Percentiles rank a stretch among this genome's conserved stretches.
phyloP scores from a whole-genome alignment of 1,140 invertebrate genomes.

The Drosophila virilis region DNA sequence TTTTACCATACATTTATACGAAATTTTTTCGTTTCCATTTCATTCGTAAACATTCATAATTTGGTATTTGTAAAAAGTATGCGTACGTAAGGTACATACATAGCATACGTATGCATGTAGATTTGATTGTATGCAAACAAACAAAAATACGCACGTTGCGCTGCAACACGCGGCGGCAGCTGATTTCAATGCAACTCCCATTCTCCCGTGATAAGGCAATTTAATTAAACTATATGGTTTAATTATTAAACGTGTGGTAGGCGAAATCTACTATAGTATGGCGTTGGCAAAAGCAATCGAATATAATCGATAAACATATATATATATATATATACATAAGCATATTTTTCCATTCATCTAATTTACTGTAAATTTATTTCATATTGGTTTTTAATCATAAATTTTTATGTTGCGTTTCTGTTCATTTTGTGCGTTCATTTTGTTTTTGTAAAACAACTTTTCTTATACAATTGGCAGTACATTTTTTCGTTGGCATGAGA shows the following conservation, averaged over 20 bases:
- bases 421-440: conserved; percentile 33
- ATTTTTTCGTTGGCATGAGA: conserved; percentile 48
- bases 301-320: conserved; percentile 62
- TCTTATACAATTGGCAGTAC: conserved; percentile 53
- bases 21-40: conserved; percentile 80
- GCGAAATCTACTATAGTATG: conserved; percentile 50
- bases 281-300: conserved; percentile 63
- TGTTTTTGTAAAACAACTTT: conserved; percentile 40
- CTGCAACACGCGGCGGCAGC: conserved; percentile 42
- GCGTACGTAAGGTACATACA: conserved; percentile 60
- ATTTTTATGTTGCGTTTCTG: conserved; percentile 37
- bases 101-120: conserved; percentile 53
- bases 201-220: conserved; percentile 19
- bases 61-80: conserved; percentile 78
- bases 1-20: conserved; percentile 77
- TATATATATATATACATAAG: conserved; percentile 3
- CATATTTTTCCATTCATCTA: conserved; percentile 55
- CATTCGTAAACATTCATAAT: conserved; percentile 83
- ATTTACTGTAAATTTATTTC: conserved; percentile 59
- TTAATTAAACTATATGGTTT: conserved; percentile 34
- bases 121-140: conserved; percentile 46
- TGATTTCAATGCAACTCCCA: conserved; percentile 30
- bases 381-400: conserved; percentile 40
- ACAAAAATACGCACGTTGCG: conserved; percentile 51
- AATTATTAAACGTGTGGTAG: conserved; percentile 41